A percentile compares a stretch with the other conserved stretches of the same genome.
phyloP scores from a whole-genome alignment of 2,113 vertebrate genomes.

The Petrocephalus microphthalmus region DNA sequence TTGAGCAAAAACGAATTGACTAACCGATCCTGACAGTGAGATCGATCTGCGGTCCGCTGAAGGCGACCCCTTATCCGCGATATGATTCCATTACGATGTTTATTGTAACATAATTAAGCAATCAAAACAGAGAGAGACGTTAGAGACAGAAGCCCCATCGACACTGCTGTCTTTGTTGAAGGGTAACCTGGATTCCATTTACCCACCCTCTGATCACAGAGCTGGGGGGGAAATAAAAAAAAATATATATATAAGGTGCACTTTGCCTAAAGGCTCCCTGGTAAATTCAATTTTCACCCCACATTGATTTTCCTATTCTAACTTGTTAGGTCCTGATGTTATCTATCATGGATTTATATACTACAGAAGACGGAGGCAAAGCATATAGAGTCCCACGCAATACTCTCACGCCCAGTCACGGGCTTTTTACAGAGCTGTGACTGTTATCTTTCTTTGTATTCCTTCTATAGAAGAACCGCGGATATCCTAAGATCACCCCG shows the following conservation, averaged over 20 bases:
- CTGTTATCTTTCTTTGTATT: slow-evolving; percentile 20
- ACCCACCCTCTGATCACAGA: slow-evolving; percentile 52
- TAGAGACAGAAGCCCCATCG: slow-evolving; percentile 52
- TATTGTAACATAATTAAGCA: slow-evolving; percentile 81
- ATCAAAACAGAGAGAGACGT: slow-evolving; percentile 71
- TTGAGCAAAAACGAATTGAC: neutral
- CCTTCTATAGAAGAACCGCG: slow-evolving; percentile 4
- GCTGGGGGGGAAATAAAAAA: slow-evolving; percentile 74
- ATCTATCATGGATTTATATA: slow-evolving; percentile 53
- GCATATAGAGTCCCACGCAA: slow-evolving; percentile 23
- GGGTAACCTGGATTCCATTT: slow-evolving; percentile 71
- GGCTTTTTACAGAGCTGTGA: neutral
- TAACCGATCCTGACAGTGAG: slow-evolving; percentile 67
- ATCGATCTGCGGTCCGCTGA: slow-evolving; percentile 56
- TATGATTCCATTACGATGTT: slow-evolving; percentile 74
- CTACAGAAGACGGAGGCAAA: slow-evolving; percentile 20
- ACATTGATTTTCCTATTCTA: slow-evolving; percentile 88
- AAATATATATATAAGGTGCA: slow-evolving; percentile 88
- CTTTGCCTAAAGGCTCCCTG: slow-evolving; percentile 91
- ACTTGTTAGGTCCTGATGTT: slow-evolving; percentile 78
- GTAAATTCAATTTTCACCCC: slow-evolving; percentile 95
- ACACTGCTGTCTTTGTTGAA: slow-evolving; percentile 48
- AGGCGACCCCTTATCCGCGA: slow-evolving; percentile 77
- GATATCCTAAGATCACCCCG: slow-evolving; percentile 20
- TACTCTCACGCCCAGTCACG: neutral